phyloP scores from a whole-genome alignment of 2,888 invertebrate genomes.

The Anaspis maculata region DNA sequence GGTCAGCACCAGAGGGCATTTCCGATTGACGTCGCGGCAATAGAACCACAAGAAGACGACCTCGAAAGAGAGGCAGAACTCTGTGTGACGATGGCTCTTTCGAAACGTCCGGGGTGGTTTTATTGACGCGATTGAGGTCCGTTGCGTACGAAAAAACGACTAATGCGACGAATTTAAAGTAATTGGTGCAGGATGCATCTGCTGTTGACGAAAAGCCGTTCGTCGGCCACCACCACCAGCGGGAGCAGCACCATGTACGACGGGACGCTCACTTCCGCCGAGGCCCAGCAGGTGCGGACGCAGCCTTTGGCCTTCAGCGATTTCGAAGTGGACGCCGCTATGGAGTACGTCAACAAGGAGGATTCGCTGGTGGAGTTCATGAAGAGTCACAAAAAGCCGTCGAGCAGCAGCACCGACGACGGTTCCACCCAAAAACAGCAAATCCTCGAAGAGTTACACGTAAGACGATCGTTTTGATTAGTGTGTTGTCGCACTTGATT shows the following conservation, averaged over 20 bases:
- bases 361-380: slow-evolving; percentile 43
- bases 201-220: slow-evolving; percentile 47
- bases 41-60: no score
- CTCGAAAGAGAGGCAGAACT: no score
- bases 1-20: no score
- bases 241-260: slow-evolving; percentile 45
- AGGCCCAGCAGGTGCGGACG: slow-evolving; percentile 50
- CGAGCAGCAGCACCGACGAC: slow-evolving; percentile 42
- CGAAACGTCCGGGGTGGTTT: no score
- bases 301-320: slow-evolving; percentile 37
- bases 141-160: no score
- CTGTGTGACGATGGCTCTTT: no score
- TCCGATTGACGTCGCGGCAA: no score
- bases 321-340: slow-evolving; percentile 37
- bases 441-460: slow-evolving; percentile 59
- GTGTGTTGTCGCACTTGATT: no score
- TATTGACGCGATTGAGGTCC: no score
- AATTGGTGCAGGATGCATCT: no score
- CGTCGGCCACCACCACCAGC: no score
- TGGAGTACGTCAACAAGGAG: slow-evolving; percentile 43
- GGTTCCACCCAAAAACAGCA: slow-evolving; percentile 60
- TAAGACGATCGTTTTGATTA: no score
- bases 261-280: slow-evolving; percentile 47
- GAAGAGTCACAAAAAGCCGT: slow-evolving; percentile 37
- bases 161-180: slow-evolving; percentile 23